A percentile compares a stretch with the other conserved stretches of the same genome.
Evolutionary conservation across 2,113 vertebrate genomes (phyloP).

Genomic region (Puntigrus tetrazona): DNA sequence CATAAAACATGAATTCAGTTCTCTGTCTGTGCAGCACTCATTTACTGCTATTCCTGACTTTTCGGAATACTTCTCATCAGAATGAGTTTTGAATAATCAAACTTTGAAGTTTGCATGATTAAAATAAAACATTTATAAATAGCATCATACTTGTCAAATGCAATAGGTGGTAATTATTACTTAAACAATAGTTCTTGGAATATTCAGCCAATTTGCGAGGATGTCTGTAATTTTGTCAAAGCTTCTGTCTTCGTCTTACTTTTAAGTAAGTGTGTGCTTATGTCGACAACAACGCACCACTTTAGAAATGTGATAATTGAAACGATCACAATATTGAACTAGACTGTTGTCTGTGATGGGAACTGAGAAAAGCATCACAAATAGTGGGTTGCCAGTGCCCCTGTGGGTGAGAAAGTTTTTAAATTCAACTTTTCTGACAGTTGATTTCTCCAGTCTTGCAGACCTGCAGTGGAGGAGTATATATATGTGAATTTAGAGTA

Average conservation of each 20-base stretch:
- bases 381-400: background rate
- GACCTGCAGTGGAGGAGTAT: background rate
- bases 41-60: background rate
- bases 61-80: background rate
- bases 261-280: background rate
- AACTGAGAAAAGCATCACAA: background rate
- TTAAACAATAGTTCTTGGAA: background rate
- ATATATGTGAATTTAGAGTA: background rate
- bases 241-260: background rate
- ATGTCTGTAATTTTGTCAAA: background rate
- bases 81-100: background rate
- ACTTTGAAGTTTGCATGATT: conserved; percentile 8
- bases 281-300: background rate
- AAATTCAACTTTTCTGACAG: background rate
- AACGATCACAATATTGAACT: conserved; percentile 10
- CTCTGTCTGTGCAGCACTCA: background rate
- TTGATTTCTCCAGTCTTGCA: background rate
- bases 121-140: conserved; percentile 16
- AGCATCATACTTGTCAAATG: background rate
- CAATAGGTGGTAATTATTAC: conserved; percentile 41
- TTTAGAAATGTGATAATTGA: conserved; percentile 25
- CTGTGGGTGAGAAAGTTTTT: background rate
- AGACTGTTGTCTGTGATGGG: background rate
- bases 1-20: conserved; percentile 17
- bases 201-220: background rate